A percentile compares a stretch with the other conserved stretches of the same genome.
These are phyloP conservation scores for Ambastaia sidthimunki DNA, from an alignment of 2,797 vertebrate genomes.

Conservation along the genomic window DNA sequence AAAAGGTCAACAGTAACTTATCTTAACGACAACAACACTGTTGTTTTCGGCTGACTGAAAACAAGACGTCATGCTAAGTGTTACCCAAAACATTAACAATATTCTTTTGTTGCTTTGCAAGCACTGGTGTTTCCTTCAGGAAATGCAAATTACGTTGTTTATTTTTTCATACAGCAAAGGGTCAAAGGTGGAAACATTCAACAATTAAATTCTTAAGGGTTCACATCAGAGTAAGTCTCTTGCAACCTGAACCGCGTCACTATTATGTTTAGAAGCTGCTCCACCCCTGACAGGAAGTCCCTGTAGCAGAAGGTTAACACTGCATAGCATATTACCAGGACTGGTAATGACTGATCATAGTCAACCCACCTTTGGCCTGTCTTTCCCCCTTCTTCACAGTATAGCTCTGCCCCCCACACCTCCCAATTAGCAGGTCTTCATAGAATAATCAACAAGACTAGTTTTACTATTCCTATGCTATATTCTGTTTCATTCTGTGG, in stretches of 20 bases:
- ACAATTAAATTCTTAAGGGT: not conserved
- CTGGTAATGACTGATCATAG: not conserved
- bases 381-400: not conserved
- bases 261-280: not conserved
- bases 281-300: not conserved
- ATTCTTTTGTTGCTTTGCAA: not conserved
- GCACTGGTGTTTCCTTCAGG: not conserved
- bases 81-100: not conserved
- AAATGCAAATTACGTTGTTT: too few relatives aligned
- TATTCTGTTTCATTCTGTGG: too few relatives aligned
- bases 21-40: too few relatives aligned
- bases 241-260: not conserved
- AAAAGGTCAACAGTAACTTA: too few relatives aligned
- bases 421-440: not conserved
- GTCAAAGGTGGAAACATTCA: constrained; percentile 4
- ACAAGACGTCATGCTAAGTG: not conserved
- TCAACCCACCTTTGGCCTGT: not conserved
- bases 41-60: not conserved
- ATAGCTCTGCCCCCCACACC: not conserved
- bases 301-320: not conserved
- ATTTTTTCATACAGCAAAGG: not conserved
- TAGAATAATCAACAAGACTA: too few relatives aligned
- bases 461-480: too few relatives aligned
- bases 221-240: not conserved
- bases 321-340: not conserved